Percentiles rank a stretch among this genome's conserved stretches.
phyloP scores from a whole-genome alignment of 2,113 vertebrate genomes.

The Strix aluco region DNA sequence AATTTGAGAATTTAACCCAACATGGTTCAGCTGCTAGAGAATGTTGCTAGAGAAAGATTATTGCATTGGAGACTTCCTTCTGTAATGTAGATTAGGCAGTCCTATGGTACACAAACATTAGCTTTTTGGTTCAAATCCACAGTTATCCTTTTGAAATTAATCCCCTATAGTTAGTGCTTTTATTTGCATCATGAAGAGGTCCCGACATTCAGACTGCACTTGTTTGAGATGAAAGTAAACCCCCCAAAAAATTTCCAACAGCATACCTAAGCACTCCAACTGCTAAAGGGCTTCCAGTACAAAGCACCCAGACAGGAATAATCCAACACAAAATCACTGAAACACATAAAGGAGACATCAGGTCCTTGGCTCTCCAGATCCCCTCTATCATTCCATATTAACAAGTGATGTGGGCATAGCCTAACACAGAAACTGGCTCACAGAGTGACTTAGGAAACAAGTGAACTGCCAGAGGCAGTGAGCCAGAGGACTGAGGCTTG shows the following conservation, averaged over 20 bases:
- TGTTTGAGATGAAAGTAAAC: not conserved
- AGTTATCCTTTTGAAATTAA: not conserved
- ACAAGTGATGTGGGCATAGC: not conserved
- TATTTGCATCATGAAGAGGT: not conserved
- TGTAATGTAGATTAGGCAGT: not conserved
- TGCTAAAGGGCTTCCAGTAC: not conserved
- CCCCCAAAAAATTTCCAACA: not conserved
- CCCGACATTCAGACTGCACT: not conserved
- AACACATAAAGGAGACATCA: not conserved
- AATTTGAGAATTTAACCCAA: not conserved
- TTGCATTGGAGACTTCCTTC: not conserved
- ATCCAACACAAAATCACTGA: not conserved
- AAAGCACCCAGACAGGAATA: not conserved
- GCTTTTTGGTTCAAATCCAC: not conserved
- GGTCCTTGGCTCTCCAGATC: not conserved
- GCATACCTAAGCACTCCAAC: not conserved
- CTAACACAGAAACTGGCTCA: not conserved
- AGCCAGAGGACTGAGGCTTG: not conserved
- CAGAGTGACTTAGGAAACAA: not conserved
- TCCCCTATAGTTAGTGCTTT: not conserved
- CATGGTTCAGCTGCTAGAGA: not conserved
- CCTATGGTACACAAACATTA: not conserved
- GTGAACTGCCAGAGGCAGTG: accelerated
- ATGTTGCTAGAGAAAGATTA: not conserved
- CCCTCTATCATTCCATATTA: not conserved